A percentile compares a stretch with the other conserved stretches of the same genome.
Conservation (phyloP, 2,797 vertebrate species). For the Scolopax bukidnonensis region DNA sequence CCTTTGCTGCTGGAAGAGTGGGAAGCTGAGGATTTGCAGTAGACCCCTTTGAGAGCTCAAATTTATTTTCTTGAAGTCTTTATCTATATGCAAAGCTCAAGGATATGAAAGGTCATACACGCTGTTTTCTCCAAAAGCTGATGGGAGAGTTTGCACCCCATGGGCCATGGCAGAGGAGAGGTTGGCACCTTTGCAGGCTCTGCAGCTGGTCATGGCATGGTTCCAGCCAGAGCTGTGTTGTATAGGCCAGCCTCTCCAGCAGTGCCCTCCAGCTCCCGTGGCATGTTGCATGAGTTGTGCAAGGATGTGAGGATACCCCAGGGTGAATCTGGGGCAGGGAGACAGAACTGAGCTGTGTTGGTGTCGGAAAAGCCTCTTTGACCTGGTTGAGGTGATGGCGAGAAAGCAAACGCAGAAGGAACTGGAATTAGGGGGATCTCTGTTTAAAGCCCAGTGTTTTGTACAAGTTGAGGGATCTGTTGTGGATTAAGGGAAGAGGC, state of each 20-base stretch:
- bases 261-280: background rate
- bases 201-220: rapidly evolving
- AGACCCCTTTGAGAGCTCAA: background rate
- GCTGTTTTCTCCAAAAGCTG: background rate
- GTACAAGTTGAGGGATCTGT: background rate
- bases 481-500: background rate
- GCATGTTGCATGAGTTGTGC: background rate
- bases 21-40: background rate
- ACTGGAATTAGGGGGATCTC: background rate
- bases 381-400: rapidly evolving
- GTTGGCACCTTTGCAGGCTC: background rate
- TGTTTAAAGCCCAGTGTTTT: background rate
- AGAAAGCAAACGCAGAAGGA: rapidly evolving
- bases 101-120: too few relatives aligned
- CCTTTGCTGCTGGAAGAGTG: background rate
- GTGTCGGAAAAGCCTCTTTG: background rate
- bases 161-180: background rate
- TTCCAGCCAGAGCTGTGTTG: background rate
- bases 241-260: rapidly evolving
- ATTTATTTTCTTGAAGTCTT: background rate
- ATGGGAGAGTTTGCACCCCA: background rate
- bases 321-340: background rate
- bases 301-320: background rate
- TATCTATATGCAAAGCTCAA: background rate
- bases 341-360: background rate